Base-by-base conservation (phyloP, 2,113 vertebrate genomes). In the Oryzias javanicus region DNA sequence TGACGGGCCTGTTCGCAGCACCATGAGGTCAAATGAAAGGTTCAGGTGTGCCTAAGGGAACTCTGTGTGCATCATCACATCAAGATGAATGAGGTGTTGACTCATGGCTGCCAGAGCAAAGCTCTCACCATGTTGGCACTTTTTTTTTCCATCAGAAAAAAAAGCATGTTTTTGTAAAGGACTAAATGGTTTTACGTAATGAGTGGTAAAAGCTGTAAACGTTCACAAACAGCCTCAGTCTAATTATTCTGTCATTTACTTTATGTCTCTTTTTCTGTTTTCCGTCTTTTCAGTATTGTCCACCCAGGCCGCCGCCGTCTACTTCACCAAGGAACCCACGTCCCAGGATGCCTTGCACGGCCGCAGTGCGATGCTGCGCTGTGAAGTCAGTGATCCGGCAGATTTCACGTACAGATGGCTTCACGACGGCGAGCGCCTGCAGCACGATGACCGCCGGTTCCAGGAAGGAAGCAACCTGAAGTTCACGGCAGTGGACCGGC, bases 321-420 rank as follows among this genome's bases (percentile, higher is more conserved):
- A 91, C 69, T 99, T 99, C 85, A 95, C 94, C 56, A 96, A 96
- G 72, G 94, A 98, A 83, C 97, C 97, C 0, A 94, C 93, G 42
- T 99, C 97, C 53, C 97, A 99, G 91, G 97, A 99, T 8, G 96
- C 95, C 0, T 77, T 97, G 73, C 96, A 98, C 0, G 95, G 97
- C 13, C 95, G 97, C 80, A 92, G 96, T 1, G 97, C 97, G 0
- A 95, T 99, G 85, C 92, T 99, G 20, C 94, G 95, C 79, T 99
- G 97, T 0, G 97, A 98, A 86, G 94, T 96, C 35, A 90, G 92
- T 55, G 89, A 93, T 0, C 87, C 92, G 0, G 74, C 65, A 0
- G 75, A 77, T 0, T 76, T 94, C 42, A 70, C 18, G 0, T 95
- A 97, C 44, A 55, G 76, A 4, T 99, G 97, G 97, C 87, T 93